Base-by-base conservation (phyloP, 1,140 invertebrate genomes). In the Aleiodes sp. region DNA sequence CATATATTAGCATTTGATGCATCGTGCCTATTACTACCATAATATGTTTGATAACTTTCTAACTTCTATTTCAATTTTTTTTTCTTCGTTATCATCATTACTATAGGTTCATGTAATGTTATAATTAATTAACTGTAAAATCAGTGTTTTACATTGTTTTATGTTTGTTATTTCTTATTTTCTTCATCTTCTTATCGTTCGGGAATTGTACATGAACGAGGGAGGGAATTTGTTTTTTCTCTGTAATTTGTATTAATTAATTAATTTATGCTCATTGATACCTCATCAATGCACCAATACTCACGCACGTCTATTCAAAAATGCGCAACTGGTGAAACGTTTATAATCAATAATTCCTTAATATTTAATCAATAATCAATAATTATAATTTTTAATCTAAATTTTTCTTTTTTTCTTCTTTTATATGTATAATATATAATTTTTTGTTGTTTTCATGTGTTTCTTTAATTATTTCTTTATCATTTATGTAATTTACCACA, bases 1-100 rank as follows among this genome's bases (percentile, higher is more conserved):
- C 74, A 81, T 83, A 81, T 84, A 81, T 82, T 79, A 82, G 77
- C 78, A 82, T 83, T 82, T 82, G 76, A 79, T 79, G 80, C 75
- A 75, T 81, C 80, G 75, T 82, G 75, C 28, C 76, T 81, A 80
- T 72, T 76, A 73, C 78, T 83, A 83, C 75, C 75, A 77, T 78
- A 82, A 28, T 79, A 83, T 77, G 75, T 76, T 83, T 61, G 74
- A 80, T 81, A 83, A 52, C 67, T 78, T 76, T 78, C 83, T 84
- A 75, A 80, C 77, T 79, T 83, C 79, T 73, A 82, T 70, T 63
- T 63, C 29, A 24, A 78, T 68, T 80, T 78, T 78, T 76, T 68
- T 71, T 77, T 77, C 75, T 70, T 76, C 70, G 14, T 43, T 65
- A n/a, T 56, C 21, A 33, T 52, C 19, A 10, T 64, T 31, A 39